Evolutionary conservation across 2,113 vertebrate genomes (phyloP), one percentile per base, ranked within the genome.

Genomic region (Suncus etruscus): DNA sequence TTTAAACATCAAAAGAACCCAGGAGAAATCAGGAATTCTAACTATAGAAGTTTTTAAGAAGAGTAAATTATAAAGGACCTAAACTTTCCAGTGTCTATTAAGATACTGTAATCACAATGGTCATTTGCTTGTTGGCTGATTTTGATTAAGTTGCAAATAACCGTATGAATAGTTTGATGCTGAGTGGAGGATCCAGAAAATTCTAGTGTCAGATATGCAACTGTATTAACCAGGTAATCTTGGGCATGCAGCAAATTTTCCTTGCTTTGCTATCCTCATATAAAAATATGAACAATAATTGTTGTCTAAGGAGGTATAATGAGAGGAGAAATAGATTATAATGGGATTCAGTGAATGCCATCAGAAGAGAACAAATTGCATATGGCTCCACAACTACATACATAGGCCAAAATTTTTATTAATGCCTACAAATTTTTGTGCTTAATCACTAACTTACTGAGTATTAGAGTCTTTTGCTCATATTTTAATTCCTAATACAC

Each of bases 21-120:
- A 90, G 31, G 79, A 91, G 58, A 94, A 95, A 94, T 96, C 47
- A 95, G 45, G 90, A 94, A 92, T 90, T 95, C 76, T 69, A 95
- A 88, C 31, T 61, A 72, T 22, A 83, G 79, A 94, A 91, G 24
- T 82, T 94, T 78, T 51, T 77, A 78, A 91, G 54, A 54, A 73
- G 48, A 95, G 1, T 69, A 27, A 92, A 92, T 77, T 87, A 69
- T 3, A 92, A 93, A 11, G 91, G 29, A 54, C 25, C 76, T 87
- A 32, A 91, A 94, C 87, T 69, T 78, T 8, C 32, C 24, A 77
- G 66, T 79, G 22, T 84, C 27, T 31, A 83, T 77, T 87, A 91
- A 91, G 16, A 11, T 4, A 74, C 58, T 87, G 91, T 90, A 78
- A 87, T 83, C 63, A 89, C 0, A n/a, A 73, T 45, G 50, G 14